These are phyloP conservation scores for Conchocele bisecta DNA, from an alignment of 2,888 invertebrate genomes.

Conservation along the genomic window DNA sequence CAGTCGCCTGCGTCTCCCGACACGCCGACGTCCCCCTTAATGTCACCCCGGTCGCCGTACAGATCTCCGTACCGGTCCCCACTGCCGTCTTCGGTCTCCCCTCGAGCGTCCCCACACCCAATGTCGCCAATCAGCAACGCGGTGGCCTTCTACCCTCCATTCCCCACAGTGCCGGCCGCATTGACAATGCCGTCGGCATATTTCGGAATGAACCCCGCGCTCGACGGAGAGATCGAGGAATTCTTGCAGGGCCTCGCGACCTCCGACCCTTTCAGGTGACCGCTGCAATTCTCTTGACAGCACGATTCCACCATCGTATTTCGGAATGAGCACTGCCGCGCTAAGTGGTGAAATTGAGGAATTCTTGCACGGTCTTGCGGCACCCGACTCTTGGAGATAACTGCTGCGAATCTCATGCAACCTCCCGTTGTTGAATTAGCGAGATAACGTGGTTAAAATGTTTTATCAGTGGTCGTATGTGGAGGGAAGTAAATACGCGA, in stretches of 20 bases:
- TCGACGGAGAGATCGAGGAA: conserved; percentile 73
- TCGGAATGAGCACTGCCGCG: conserved; percentile 19
- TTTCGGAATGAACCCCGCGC: conserved; percentile 17
- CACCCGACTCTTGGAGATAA: conserved; percentile 50
- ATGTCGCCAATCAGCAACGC: conserved; percentile 37
- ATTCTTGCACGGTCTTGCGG: conserved; percentile 71
- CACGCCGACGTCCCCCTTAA: conserved; percentile 34
- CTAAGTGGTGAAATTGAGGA: conserved; percentile 73
- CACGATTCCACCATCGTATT: conserved; percentile 10
- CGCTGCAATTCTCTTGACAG: too few species aligned
- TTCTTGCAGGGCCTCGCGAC: conserved; percentile 72
- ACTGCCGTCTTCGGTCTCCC: conserved; percentile 29
- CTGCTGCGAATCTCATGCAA: too few species aligned
- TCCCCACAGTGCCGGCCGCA: conserved; percentile 25
- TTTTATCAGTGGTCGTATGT: too few species aligned
- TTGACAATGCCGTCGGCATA: conserved; percentile 9
- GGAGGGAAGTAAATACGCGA: too few species aligned
- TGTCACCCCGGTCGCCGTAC: conserved; percentile 53
- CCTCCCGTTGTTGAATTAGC: too few species aligned
- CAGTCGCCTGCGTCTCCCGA: conserved; percentile 51
- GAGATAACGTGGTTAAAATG: too few species aligned
- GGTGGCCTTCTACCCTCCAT: conserved; percentile 34
- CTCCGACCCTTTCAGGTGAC: conserved; percentile 49
- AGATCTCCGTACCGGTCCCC: conserved; percentile 50
- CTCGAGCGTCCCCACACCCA: conserved; percentile 47